phyloP scores from a whole-genome alignment of 2,797 vertebrate species.

The Rhinogobio ventralis region DNA sequence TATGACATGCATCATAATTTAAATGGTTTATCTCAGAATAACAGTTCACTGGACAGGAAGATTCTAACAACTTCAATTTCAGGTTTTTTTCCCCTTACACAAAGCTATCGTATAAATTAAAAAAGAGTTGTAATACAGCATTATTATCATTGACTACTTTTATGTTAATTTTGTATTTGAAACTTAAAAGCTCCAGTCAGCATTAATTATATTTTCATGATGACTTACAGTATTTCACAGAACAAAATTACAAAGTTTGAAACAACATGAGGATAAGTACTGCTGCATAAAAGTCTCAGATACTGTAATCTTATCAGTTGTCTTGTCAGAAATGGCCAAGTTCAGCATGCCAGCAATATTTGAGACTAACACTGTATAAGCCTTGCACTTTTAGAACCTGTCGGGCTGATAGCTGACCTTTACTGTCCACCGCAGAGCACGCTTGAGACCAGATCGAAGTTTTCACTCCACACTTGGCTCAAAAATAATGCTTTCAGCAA shows the following conservation, averaged over 20 bases:
- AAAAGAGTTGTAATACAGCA: background rate
- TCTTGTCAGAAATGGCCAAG: background rate
- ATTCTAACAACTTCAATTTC: background rate
- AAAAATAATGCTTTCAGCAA: slow-evolving; percentile 34
- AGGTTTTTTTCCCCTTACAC: background rate
- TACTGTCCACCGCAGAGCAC: slow-evolving; percentile 22
- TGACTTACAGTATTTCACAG: background rate
- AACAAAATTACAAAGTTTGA: background rate
- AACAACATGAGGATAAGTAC: background rate
- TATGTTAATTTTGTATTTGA: background rate
- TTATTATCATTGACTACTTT: background rate
- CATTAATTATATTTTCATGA: background rate
- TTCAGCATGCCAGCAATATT: background rate
- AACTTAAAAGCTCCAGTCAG: background rate
- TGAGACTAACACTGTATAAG: slow-evolving; percentile 17
- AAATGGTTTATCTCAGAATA: background rate
- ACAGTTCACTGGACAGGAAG: background rate
- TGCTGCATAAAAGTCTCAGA: background rate
- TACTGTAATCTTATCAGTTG: background rate
- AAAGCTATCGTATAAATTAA: background rate
- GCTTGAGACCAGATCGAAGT: background rate
- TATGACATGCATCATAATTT: background rate
- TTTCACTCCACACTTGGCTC: slow-evolving; percentile 18
- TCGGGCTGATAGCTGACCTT: slow-evolving; percentile 40
- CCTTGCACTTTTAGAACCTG: slow-evolving; percentile 33